A percentile compares a stretch with the other conserved stretches of the same genome.
Evolutionary conservation across 2,797 vertebrate genomes (phyloP).

Genomic region (Rhinoraja longicauda): DNA sequence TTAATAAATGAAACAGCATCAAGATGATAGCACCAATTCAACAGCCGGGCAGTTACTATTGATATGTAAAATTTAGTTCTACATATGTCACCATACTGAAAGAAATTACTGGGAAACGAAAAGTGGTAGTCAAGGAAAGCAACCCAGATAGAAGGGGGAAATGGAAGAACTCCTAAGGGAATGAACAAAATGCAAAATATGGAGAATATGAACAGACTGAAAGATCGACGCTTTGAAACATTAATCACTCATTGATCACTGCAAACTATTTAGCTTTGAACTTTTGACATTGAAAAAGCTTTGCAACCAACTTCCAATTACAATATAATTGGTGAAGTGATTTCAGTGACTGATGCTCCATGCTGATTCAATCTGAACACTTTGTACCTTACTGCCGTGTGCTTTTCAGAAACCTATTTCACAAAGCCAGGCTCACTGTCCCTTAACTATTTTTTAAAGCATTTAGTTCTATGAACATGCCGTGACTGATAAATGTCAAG

Average conservation of each 20-base stretch:
- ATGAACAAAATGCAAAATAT: constrained; percentile 3
- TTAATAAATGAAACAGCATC: neutral
- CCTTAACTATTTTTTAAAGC: constrained; percentile 47
- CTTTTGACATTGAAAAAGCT: constrained; percentile 5
- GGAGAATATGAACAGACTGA: neutral
- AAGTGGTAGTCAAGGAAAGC: neutral
- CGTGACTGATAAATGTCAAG: constrained; percentile 54
- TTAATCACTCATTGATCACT: constrained; percentile 30
- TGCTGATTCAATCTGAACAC: constrained; percentile 32
- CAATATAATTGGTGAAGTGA: constrained; percentile 27
- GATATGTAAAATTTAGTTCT: neutral
- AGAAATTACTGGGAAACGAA: neutral
- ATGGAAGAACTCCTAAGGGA: neutral
- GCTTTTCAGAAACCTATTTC: constrained; percentile 24
- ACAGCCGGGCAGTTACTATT: neutral
- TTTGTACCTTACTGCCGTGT: constrained; percentile 27
- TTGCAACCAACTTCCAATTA: constrained; percentile 25
- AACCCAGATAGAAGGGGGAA: neutral
- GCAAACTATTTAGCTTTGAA: neutral
- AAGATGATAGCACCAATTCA: neutral
- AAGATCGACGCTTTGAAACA: neutral
- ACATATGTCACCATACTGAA: neutral
- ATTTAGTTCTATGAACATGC: constrained; percentile 46
- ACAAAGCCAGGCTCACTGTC: constrained; percentile 45
- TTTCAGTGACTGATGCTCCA: constrained; percentile 35